Conservation (phyloP, 2,113 vertebrate species). For the Propithecus coquereli region DNA sequence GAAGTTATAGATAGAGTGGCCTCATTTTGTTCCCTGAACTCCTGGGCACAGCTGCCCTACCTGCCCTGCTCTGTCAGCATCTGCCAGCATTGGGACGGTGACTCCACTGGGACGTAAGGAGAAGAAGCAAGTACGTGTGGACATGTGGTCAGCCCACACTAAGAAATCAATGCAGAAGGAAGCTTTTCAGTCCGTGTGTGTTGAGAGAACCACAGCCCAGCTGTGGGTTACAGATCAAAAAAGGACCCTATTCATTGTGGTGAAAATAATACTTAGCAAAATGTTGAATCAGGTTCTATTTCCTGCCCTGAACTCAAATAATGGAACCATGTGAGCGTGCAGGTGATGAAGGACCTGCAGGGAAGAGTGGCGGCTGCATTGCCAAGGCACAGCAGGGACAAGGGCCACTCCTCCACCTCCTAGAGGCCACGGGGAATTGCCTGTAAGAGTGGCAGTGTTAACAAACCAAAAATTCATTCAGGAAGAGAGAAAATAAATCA, state of each 20-base stretch:
- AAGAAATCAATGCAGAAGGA: neutral
- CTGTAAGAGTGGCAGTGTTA: neutral
- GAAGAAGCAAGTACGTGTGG: neutral
- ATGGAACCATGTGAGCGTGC: neutral
- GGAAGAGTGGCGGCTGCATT: neutral
- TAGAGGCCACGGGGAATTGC: neutral
- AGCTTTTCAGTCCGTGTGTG: neutral
- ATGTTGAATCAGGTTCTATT: constrained; percentile 49
- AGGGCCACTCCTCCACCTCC: neutral
- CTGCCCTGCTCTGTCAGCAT: neutral
- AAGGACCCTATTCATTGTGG: constrained; percentile 23
- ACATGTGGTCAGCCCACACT: constrained; percentile 13
- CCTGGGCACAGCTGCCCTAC: neutral
- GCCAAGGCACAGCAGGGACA: too few species aligned
- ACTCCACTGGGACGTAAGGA: neutral
- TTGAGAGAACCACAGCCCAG: constrained; percentile 36
- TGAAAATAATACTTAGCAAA: constrained; percentile 41
- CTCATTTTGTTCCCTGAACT: neutral
- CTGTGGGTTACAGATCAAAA: constrained; percentile 50
- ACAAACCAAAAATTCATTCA: neutral
- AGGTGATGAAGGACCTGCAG: neutral
- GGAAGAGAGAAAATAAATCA: neutral
- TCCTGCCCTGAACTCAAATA: constrained; percentile 34
- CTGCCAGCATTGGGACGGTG: neutral
- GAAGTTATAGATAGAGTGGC: neutral